Evolutionary conservation across 1,140 invertebrate genomes (phyloP).

Genomic region (Cecropterus lyciades): DNA sequence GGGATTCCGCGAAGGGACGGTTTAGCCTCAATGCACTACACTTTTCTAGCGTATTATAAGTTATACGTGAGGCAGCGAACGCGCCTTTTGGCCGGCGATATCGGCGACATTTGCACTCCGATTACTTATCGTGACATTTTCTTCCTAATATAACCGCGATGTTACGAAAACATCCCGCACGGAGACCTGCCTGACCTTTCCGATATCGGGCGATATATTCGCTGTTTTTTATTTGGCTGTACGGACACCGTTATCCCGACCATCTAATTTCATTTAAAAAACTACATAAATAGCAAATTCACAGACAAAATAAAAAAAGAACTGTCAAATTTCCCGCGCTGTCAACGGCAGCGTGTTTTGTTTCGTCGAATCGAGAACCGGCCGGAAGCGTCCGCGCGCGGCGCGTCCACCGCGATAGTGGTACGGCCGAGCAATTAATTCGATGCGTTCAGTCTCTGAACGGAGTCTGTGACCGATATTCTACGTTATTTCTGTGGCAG

Average conservation of each 20-base stretch:
- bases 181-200: conserved; percentile 49
- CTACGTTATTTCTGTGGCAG: conserved; percentile 78
- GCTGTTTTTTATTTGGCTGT: conserved; percentile 27
- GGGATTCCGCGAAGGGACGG: conserved; percentile 72
- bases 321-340: conserved; percentile 38
- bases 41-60: conserved; percentile 39
- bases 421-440: conserved; percentile 73
- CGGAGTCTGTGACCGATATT: conserved; percentile 81
- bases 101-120: conserved; percentile 78
- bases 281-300: neutral
- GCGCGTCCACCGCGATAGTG: conserved; percentile 72
- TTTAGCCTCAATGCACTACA: conserved; percentile 52
- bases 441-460: conserved; percentile 63
- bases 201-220: conserved; percentile 43
- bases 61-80: conserved; percentile 30
- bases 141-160: conserved; percentile 61
- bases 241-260: neutral
- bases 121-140: conserved; percentile 70
- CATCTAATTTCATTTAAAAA: conserved; percentile 12
- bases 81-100: conserved; percentile 47
- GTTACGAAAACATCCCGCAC: conserved; percentile 51
- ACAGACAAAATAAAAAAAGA: conserved; percentile 36
- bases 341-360: conserved; percentile 62
- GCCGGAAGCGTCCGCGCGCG: conserved; percentile 75
- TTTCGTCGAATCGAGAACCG: conserved; percentile 45